Base-by-base conservation (phyloP, 2,113 vertebrate genomes). In the Panthera uncia region DNA sequence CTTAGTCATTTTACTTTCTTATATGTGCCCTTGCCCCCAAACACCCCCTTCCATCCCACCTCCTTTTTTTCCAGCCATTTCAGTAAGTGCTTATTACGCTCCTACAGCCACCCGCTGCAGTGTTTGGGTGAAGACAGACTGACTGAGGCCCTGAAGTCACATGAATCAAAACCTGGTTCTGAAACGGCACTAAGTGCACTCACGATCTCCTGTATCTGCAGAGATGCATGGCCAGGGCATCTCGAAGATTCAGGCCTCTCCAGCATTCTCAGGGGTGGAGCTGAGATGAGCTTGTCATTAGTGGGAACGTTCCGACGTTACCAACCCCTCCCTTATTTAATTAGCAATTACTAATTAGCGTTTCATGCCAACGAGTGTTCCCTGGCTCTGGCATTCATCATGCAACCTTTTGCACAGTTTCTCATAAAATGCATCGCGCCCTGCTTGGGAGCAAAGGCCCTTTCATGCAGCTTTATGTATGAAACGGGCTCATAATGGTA, bases 181-280 rank as follows among this genome's bases (percentile, higher is more conserved):
- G 3, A 33, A 87, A 57, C 1, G 0, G 7, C 48, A 23, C 12
- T 1, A 0, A 13, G 48, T 0, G 1, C 7, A 9, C 15, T 21
- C 27, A 3, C 10, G 1, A 0, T 2, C 5, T 3, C 19, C 3
- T 1, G 38, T 6, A n/a, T 29, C 1, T 5, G 4, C 65, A 41
- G 8, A 41, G 13, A 52, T 1, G 19, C 61, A 48, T 65, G 25
- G 6, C 1, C 2, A 57, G 73, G 50, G 10, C 3, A 4, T 15
- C 3, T 1, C 9, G 7, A 57, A 9, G 0, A 0, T 27, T 90
- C 63, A 0, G 1, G 1, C 63, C 7, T 16, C 36, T 85, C 52
- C 8, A 1, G 74, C 33, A 36, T 74, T 88, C 52, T 1, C 1
- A 48, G 63, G 41, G 50, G 55, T 5, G 1, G 15, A 31, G 29